Percentiles rank a stretch among this genome's conserved stretches.
These are phyloP conservation scores for Escarpia spicata DNA, from an alignment of 2,888 invertebrate species.

Conservation along the genomic window DNA sequence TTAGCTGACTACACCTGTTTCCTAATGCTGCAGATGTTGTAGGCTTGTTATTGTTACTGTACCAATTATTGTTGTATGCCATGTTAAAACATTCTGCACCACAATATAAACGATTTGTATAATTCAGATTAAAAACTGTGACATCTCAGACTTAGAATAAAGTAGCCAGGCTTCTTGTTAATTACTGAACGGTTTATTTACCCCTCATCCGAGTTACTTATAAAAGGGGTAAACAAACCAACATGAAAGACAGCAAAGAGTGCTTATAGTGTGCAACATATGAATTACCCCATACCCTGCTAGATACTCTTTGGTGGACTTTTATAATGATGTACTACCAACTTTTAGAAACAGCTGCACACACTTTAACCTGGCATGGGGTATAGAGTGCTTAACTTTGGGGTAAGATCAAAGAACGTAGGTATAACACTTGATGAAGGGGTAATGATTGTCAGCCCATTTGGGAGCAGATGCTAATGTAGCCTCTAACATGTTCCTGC, in stretches of 20 bases:
- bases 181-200: neutral
- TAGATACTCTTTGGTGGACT: no score
- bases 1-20: neutral
- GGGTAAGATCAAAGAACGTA: neutral
- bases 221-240: neutral
- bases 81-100: neutral
- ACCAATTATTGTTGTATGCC: neutral
- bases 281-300: neutral
- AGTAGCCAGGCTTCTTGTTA: neutral
- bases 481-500: neutral
- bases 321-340: neutral
- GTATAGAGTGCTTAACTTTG: neutral
- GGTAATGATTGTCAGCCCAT: neutral
- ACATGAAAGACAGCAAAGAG: neutral
- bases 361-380: constrained; percentile 1
- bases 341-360: neutral
- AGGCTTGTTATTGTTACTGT: neutral
- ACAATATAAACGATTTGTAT: neutral
- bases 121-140: neutral
- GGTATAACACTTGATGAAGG: neutral
- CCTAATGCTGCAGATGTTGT: neutral
- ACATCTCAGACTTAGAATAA: neutral
- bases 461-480: neutral
- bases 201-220: neutral
- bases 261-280: neutral